phyloP scores from a whole-genome alignment of 2,888 invertebrate genomes.

The Synergus japonicus region DNA sequence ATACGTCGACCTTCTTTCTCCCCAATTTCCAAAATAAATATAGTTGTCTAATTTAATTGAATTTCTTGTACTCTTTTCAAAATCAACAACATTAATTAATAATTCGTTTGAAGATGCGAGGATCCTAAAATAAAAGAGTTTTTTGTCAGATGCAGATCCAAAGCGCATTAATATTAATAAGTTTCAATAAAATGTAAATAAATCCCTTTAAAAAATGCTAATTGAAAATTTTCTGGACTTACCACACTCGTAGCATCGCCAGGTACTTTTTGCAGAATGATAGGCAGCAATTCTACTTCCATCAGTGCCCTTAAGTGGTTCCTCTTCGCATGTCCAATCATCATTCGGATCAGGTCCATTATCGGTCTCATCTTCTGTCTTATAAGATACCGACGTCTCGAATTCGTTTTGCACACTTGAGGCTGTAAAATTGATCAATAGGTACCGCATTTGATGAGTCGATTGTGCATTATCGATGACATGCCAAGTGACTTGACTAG shows the following conservation, averaged over 20 bases:
- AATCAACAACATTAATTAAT: no score
- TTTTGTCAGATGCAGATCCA: no score
- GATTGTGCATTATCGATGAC: slow-evolving; percentile 32
- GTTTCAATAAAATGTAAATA: no score
- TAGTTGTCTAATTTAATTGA: no score
- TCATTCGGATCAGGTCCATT: slow-evolving; percentile 72
- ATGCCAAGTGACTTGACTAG: slow-evolving; percentile 36
- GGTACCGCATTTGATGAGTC: background rate
- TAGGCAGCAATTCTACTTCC: slow-evolving; percentile 75
- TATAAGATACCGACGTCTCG: slow-evolving; percentile 73
- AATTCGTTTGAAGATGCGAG: no score
- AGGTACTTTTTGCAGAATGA: slow-evolving; percentile 72
- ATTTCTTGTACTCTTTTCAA: no score
- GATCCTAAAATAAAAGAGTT: no score
- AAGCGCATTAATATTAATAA: no score
- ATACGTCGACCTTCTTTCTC: no score
- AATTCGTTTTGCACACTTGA: slow-evolving; percentile 76
- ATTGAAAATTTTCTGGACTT: slow-evolving; percentile 47
- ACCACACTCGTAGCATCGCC: slow-evolving; percentile 76
- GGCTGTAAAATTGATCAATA: slow-evolving; percentile 59
- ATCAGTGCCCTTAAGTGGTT: slow-evolving; percentile 73
- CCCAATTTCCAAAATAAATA: no score
- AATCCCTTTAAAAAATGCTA: no score
- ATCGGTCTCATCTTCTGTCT: slow-evolving; percentile 72
- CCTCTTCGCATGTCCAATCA: slow-evolving; percentile 75